Conservation (phyloP, 2,113 vertebrate species). For the Xiphophorus couchianus region DNA sequence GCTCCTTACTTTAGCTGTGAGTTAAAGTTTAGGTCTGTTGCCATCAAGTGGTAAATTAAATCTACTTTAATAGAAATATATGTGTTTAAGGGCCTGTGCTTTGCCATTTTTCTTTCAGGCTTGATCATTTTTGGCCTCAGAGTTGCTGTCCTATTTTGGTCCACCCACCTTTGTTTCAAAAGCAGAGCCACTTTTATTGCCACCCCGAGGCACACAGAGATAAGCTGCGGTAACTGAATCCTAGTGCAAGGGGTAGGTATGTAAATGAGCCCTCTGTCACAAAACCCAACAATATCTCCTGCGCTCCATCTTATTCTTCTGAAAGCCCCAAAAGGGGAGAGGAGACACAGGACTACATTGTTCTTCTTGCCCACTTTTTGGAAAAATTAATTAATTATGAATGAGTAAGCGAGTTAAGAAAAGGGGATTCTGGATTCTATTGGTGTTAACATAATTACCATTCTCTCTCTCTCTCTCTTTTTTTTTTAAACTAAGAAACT, state of each 20-base stretch:
- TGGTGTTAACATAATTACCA: constrained; percentile 83
- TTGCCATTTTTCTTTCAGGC: constrained; percentile 30
- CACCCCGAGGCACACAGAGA: constrained; percentile 67
- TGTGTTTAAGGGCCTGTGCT: constrained; percentile 42
- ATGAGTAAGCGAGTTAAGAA: constrained; percentile 78
- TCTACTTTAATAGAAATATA: constrained; percentile 32
- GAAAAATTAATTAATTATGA: constrained; percentile 85
- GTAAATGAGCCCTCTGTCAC: constrained; percentile 79
- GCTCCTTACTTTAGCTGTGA: constrained; percentile 47
- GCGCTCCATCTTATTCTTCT: constrained; percentile 53
- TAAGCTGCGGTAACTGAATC: constrained; percentile 68
- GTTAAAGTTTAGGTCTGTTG: constrained; percentile 25
- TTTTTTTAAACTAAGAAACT: constrained; percentile 70
- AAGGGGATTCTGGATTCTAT: constrained; percentile 68
- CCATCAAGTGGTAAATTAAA: constrained; percentile 25
- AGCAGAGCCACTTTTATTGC: constrained; percentile 78
- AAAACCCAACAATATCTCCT: constrained; percentile 78
- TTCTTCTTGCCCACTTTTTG: constrained; percentile 74
- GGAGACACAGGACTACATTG: constrained; percentile 66
- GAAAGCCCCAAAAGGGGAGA: constrained; percentile 58
- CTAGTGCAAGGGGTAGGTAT: constrained; percentile 66
- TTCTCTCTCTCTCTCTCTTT: constrained; percentile 33
- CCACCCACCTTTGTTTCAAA: constrained; percentile 70
- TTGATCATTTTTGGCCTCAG: constrained; percentile 14
- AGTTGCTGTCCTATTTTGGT: constrained; percentile 55